These are phyloP conservation scores for Amphiduros pacificus DNA, from an alignment of 2,888 invertebrate species.

Conservation along the genomic window DNA sequence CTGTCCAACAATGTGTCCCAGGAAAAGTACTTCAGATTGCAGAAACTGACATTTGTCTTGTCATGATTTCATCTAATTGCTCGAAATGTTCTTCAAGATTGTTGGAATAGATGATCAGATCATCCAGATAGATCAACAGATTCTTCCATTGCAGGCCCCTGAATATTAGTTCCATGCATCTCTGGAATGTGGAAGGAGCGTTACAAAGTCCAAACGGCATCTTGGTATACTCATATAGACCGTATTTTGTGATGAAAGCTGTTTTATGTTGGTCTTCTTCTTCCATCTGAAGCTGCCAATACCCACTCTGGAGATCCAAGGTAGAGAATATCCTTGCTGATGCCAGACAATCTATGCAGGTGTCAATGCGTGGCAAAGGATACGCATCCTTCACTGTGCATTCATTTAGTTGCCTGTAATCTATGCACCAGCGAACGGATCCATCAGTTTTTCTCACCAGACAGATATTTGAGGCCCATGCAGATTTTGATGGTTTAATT, in stretches of 20 bases:
- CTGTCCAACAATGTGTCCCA: slow-evolving; percentile 15
- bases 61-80: slow-evolving; percentile 32
- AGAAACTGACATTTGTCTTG: slow-evolving; percentile 31
- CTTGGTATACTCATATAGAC: slow-evolving; percentile 27
- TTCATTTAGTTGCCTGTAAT: slow-evolving; percentile 26
- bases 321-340: slow-evolving; percentile 29
- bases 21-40: slow-evolving; percentile 10
- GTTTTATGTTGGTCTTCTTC: slow-evolving; percentile 29
- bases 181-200: slow-evolving; percentile 31
- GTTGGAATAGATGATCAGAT: slow-evolving; percentile 28
- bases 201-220: slow-evolving; percentile 33
- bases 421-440: slow-evolving; percentile 23
- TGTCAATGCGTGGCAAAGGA: slow-evolving; percentile 24
- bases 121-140: slow-evolving; percentile 32
- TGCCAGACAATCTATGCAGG: slow-evolving; percentile 26
- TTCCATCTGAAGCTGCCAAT: slow-evolving; percentile 35
- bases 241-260: slow-evolving; percentile 29
- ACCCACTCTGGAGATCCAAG: slow-evolving; percentile 31
- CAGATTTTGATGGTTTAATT: background rate
- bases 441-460: slow-evolving; percentile 26
- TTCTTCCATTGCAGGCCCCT: slow-evolving; percentile 24
- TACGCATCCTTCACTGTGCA: slow-evolving; percentile 26
- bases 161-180: slow-evolving; percentile 31
- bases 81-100: slow-evolving; percentile 20
- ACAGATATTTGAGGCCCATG: slow-evolving; percentile 10